phyloP scores from a whole-genome alignment of 2,888 invertebrate genomes.

The Amphiduros pacificus region DNA sequence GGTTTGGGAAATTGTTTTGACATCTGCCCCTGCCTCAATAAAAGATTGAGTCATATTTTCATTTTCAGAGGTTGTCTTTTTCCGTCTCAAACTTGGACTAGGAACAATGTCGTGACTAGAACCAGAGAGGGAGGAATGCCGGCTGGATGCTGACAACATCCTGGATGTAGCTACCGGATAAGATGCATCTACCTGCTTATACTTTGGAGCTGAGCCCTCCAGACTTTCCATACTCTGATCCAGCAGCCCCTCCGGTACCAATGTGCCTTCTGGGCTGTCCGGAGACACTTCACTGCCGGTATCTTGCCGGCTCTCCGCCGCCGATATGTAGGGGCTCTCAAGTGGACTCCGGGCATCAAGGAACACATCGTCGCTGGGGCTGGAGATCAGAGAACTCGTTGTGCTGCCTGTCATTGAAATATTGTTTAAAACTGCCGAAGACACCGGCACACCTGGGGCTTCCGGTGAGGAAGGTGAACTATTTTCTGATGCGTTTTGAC shows the following conservation, averaged over 20 bases:
- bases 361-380: constrained; percentile 23
- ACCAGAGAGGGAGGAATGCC: not conserved
- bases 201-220: not conserved
- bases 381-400: constrained; percentile 17
- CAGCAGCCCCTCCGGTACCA: constrained; percentile 1
- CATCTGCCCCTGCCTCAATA: not conserved
- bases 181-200: constrained; percentile 20
- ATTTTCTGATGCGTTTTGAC: too few species aligned
- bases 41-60: not conserved
- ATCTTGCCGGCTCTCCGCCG: constrained; percentile 13
- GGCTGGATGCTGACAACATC: not conserved
- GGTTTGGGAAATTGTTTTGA: not conserved
- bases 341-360: constrained; percentile 22
- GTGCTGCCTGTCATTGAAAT: too few species aligned
- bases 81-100: not conserved
- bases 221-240: constrained; percentile 20
- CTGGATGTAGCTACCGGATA: constrained; percentile 22
- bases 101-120: not conserved
- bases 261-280: constrained; percentile 1
- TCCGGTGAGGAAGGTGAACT: too few species aligned
- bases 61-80: constrained; percentile 8
- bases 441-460: too few species aligned
- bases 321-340: constrained; percentile 27
- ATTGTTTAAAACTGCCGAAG: too few species aligned
- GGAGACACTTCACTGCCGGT: constrained; percentile 7